Evolutionary conservation across 2,797 vertebrate species (phyloP), one percentile per base, ranked within the genome.

Genomic region (Simalia tracyae): DNA sequence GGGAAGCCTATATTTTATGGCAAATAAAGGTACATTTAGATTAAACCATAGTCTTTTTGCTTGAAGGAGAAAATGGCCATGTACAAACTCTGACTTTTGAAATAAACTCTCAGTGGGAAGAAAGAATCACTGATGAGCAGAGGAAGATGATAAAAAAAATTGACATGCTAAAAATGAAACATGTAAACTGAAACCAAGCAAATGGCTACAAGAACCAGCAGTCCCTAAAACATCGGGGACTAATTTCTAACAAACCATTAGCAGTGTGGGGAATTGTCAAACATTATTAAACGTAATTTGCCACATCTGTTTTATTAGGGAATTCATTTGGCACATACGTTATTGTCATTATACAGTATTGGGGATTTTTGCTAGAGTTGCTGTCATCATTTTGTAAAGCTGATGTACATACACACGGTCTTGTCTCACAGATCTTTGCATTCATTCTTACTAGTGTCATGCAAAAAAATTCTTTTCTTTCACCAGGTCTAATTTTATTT

Each of bases 161-260:
- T 0, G 2, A 50, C 87, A 91, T 72, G 91, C 0, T 87, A 89
- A 57, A 50, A 90, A 88, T 60, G 91, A 93, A 95, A 93, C 91
- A 56, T 89, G 89, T 91, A 95, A 96, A 96, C 96, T 94, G 95
- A 95, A 93, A 91, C 91, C 94, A 95, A 95, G 94, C 91, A 94
- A 96, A 95, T 91, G 61, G 95, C 90, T 91, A 59, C 90, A 95
- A 93, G 93, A 95, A 92, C 93, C 93, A 96, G 68, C 94, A 96
- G 94, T 95, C 92, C 88, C 94, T 95, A 92, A 96, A 96, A 96
- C 94, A 94, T 96, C 95, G 96, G 94, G 93, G 96, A 94, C 93
- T 96, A 96, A 97, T 97, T 97, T 96, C 95, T 96, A 95, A 93
- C 95, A 96, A 96, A 96, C 95, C 96, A 95, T 96, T 96, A 96